Percentiles rank a stretch among this genome's conserved stretches.
Conservation (phyloP, 2,888 invertebrate genomes). For the Cephus spinipes region DNA sequence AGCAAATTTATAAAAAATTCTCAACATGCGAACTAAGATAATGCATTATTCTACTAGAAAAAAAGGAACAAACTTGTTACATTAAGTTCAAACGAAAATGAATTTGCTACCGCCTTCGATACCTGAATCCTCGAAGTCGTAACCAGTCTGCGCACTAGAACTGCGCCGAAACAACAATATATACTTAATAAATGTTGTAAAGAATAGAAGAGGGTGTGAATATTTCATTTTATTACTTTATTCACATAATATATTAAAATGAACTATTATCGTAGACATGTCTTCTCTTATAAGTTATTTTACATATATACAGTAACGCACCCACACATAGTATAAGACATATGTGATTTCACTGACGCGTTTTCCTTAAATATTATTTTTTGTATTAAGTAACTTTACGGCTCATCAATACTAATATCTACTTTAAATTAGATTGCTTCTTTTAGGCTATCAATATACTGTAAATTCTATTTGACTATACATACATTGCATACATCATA, state of each 20-base stretch:
- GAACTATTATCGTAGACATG: neutral
- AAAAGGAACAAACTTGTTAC: neutral
- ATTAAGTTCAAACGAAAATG: neutral
- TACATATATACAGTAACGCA: conserved; percentile 22
- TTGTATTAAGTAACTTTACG: neutral
- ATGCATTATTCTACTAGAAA: neutral
- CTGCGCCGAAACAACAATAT: conserved; percentile 10
- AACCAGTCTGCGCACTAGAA: neutral
- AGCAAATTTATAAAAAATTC: neutral
- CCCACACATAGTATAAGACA: neutral
- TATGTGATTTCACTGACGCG: neutral
- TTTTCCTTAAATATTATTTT: neutral
- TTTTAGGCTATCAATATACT: neutral
- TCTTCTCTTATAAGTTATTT: conserved; percentile 4
- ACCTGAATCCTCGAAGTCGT: neutral
- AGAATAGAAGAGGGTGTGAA: neutral
- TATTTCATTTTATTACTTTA: neutral
- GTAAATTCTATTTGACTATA: neutral
- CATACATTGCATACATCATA: neutral
- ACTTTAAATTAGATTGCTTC: neutral
- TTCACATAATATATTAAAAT: conserved; percentile 19
- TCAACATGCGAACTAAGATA: neutral
- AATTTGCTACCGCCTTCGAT: neutral
- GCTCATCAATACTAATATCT: neutral
- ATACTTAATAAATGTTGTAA: conserved; percentile 7